Conservation (phyloP, 1,140 invertebrate species). For the Scaptodrosophila lebanonensis region DNA sequence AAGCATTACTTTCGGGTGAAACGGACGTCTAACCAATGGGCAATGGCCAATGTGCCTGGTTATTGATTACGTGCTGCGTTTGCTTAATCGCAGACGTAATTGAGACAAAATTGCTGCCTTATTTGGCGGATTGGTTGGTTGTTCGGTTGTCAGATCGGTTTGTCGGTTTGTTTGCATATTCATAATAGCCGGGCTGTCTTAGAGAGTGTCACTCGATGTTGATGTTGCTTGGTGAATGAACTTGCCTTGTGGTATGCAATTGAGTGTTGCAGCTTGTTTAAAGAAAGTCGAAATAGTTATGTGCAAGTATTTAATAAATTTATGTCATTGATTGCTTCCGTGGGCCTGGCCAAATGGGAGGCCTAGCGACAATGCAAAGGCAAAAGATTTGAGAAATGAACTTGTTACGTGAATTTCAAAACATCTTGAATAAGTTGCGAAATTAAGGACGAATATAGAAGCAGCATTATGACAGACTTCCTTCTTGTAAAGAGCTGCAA, state of each 20-base stretch:
- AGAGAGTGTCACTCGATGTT: background rate
- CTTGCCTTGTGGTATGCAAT: conserved; percentile 22
- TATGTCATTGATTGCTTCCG: conserved; percentile 30
- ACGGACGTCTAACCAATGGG: conserved; percentile 22
- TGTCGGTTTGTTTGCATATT: conserved; percentile 55
- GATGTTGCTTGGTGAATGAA: conserved; percentile 51
- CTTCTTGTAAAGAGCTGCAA: too few relatives aligned
- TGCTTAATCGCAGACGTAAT: conserved; percentile 53
- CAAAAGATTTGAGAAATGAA: conserved; percentile 32
- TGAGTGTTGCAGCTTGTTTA: conserved; percentile 14
- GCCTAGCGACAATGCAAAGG: background rate
- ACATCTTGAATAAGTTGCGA: conserved; percentile 15
- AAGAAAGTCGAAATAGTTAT: conserved; percentile 38
- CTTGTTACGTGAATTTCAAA: conserved; percentile 34
- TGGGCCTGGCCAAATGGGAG: conserved; percentile 3
- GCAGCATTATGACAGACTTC: too few relatives aligned
- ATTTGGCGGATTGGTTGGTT: conserved; percentile 39
- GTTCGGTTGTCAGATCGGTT: conserved; percentile 23
- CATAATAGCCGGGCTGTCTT: conserved; percentile 34
- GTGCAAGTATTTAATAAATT: too few relatives aligned
- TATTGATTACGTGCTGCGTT: conserved; percentile 66
- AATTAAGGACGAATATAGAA: conserved; percentile 25
- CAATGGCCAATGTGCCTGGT: conserved; percentile 9
- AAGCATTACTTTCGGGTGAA: conserved; percentile 42
- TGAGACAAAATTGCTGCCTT: conserved; percentile 44